phyloP scores from a whole-genome alignment of 1,140 invertebrate genomes.

The Lepidurus packardi region DNA sequence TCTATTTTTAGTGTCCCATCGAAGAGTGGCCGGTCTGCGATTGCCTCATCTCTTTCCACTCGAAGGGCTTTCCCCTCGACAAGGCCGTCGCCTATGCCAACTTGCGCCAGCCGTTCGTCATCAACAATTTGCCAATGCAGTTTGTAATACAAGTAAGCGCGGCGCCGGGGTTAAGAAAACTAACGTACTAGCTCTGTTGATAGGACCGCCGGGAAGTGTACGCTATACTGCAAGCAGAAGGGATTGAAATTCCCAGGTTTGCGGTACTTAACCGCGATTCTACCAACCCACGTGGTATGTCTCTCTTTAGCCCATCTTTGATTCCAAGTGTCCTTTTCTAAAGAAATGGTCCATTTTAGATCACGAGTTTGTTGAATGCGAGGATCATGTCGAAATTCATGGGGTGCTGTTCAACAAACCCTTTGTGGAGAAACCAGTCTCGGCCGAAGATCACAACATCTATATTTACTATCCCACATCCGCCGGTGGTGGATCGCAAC shows the following conservation, averaged over 20 bases:
- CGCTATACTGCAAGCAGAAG: slow-evolving; percentile 84
- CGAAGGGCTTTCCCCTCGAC: slow-evolving; percentile 90
- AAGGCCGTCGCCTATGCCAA: slow-evolving; percentile 97
- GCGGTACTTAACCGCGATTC: slow-evolving; percentile 93
- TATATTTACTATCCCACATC: slow-evolving; percentile 99
- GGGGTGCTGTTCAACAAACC: slow-evolving; percentile 96
- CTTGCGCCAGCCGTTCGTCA: slow-evolving; percentile 88
- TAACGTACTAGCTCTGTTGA: slow-evolving; percentile 37
- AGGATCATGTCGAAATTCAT: slow-evolving; percentile 98
- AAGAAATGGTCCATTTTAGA: slow-evolving; percentile 52
- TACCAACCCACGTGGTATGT: slow-evolving; percentile 74
- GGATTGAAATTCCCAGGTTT: slow-evolving; percentile 95
- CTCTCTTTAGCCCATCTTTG: not conserved
- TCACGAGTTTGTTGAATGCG: slow-evolving; percentile 88
- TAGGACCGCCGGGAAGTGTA: slow-evolving; percentile 89
- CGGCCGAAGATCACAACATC: slow-evolving; percentile 99
- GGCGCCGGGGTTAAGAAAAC: slow-evolving; percentile 24
- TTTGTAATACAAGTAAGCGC: slow-evolving; percentile 80
- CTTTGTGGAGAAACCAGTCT: slow-evolving; percentile 97
- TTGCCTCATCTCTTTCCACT: slow-evolving; percentile 97
- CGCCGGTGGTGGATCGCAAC: slow-evolving; percentile 94
- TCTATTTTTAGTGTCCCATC: slow-evolving; percentile 69
- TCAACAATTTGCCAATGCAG: slow-evolving; percentile 98
- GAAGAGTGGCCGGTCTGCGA: slow-evolving; percentile 98
- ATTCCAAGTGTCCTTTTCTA: not conserved